Percentiles rank a stretch among this genome's conserved stretches.
Conservation (phyloP, 2,888 invertebrate genomes). For the Timema podura region DNA sequence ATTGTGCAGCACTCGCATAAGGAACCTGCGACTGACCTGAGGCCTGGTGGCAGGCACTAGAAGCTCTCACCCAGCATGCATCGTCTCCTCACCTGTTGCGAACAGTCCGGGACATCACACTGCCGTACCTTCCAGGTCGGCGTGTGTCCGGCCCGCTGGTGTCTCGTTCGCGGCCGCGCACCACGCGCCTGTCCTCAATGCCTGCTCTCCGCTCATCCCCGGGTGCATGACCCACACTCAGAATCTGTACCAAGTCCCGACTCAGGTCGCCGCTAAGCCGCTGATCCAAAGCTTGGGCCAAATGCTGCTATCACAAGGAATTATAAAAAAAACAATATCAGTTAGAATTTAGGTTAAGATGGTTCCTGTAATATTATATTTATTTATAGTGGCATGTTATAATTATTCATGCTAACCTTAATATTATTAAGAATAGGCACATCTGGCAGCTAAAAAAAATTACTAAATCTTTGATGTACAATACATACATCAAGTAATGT, state of each 20-base stretch:
- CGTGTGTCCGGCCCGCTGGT: slow-evolving; percentile 33
- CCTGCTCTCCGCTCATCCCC: slow-evolving; percentile 6
- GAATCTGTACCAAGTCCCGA: slow-evolving; percentile 21
- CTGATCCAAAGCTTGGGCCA: slow-evolving; percentile 22
- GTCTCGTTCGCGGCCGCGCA: slow-evolving; percentile 27
- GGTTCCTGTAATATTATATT: too few relatives aligned
- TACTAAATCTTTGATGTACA: too few relatives aligned
- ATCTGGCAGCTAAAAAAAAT: too few relatives aligned
- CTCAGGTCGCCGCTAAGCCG: slow-evolving; percentile 30
- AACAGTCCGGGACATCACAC: slow-evolving; percentile 26
- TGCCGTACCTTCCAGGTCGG: slow-evolving; percentile 36
- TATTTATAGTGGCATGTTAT: too few relatives aligned
- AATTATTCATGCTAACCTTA: too few relatives aligned
- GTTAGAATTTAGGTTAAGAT: too few relatives aligned
- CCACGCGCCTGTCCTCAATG: slow-evolving; percentile 23
- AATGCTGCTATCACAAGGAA: slow-evolving; percentile 6
- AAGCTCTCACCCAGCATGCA: slow-evolving; percentile 1
- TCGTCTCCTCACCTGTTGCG: slow-evolving; percentile 8
- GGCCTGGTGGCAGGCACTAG: too few relatives aligned
- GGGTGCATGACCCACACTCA: slow-evolving; percentile 24
- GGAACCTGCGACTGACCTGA: too few relatives aligned
- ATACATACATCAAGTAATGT: too few relatives aligned
- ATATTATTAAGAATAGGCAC: too few relatives aligned
- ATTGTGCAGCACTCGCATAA: too few relatives aligned
- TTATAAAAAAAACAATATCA: background rate